phyloP scores from a whole-genome alignment of 2,888 invertebrate genomes.

The Tachina grossa region DNA sequence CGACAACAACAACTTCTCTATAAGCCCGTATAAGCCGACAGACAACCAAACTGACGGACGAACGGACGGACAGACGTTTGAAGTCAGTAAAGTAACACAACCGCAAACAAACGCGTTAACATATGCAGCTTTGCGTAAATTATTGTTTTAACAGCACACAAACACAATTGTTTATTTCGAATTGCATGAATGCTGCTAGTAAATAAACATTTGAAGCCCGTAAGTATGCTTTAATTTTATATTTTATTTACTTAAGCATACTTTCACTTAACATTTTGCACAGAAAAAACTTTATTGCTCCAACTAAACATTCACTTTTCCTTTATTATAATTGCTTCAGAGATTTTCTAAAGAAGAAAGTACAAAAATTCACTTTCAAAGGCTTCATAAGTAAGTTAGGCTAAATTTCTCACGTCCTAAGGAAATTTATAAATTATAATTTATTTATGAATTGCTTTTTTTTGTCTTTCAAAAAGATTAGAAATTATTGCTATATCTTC shows the following conservation, averaged over 20 bases:
- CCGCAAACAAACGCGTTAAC: slow-evolving; percentile 34
- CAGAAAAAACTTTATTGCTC: slow-evolving; percentile 11
- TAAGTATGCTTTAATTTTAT: slow-evolving; percentile 49
- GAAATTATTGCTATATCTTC: neutral
- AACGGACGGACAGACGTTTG: neutral
- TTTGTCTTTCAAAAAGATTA: too few relatives aligned
- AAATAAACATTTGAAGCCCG: slow-evolving; percentile 25
- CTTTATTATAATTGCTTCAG: neutral
- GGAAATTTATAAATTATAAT: too few relatives aligned
- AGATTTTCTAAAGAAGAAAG: neutral
- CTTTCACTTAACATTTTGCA: slow-evolving; percentile 20
- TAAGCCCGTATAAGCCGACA: neutral
- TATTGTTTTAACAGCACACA: slow-evolving; percentile 22
- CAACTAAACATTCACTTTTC: slow-evolving; percentile 42
- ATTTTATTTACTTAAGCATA: slow-evolving; percentile 32
- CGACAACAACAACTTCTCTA: slow-evolving; percentile 30
- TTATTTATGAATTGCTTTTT: too few relatives aligned
- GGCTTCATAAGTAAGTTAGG: slow-evolving; percentile 14
- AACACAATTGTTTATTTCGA: slow-evolving; percentile 36
- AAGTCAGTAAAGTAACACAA: slow-evolving; percentile 21
- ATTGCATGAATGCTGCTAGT: slow-evolving; percentile 8
- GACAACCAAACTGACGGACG: neutral
- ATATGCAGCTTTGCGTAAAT: slow-evolving; percentile 11
- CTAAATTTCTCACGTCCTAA: neutral
- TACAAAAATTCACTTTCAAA: slow-evolving; percentile 25